phyloP scores from a whole-genome alignment of 2,797 vertebrate species.

The Siniperca undulata region DNA sequence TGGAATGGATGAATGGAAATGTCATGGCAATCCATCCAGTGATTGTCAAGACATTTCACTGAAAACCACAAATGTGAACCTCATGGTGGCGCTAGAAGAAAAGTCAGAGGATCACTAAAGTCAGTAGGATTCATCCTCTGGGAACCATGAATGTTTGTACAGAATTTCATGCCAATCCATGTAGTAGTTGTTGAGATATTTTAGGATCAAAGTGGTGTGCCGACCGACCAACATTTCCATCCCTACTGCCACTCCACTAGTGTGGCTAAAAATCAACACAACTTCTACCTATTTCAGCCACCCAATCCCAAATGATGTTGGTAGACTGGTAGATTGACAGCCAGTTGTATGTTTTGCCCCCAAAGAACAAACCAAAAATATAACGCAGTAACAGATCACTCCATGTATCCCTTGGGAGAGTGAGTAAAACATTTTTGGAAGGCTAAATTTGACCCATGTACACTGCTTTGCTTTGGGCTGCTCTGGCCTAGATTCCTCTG shows the following conservation, averaged over 20 bases:
- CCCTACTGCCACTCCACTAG: not conserved
- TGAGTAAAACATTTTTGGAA: conserved; percentile 29
- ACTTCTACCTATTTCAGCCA: not conserved
- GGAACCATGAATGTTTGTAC: not conserved
- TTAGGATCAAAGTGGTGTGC: not conserved
- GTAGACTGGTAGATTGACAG: not conserved
- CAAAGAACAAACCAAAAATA: conserved; percentile 12
- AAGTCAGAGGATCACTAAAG: not conserved
- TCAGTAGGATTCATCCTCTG: not conserved
- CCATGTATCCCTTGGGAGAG: conserved; percentile 14
- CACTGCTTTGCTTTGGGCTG: conserved; percentile 37
- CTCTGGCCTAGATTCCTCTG: conserved; percentile 50
- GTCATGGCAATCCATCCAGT: not conserved
- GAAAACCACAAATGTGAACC: not conserved
- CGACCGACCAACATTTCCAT: not conserved
- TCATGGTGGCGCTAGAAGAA: not conserved
- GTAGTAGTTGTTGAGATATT: not conserved
- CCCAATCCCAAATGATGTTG: not conserved
- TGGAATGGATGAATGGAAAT: too few relatives aligned
- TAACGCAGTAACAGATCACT: conserved; percentile 1
- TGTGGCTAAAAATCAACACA: not conserved
- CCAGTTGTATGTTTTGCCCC: not conserved
- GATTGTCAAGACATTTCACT: not conserved
- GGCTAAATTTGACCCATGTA: conserved; percentile 45
- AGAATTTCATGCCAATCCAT: not conserved